phyloP scores from a whole-genome alignment of 2,888 invertebrate species.

The Spialia ferax region DNA sequence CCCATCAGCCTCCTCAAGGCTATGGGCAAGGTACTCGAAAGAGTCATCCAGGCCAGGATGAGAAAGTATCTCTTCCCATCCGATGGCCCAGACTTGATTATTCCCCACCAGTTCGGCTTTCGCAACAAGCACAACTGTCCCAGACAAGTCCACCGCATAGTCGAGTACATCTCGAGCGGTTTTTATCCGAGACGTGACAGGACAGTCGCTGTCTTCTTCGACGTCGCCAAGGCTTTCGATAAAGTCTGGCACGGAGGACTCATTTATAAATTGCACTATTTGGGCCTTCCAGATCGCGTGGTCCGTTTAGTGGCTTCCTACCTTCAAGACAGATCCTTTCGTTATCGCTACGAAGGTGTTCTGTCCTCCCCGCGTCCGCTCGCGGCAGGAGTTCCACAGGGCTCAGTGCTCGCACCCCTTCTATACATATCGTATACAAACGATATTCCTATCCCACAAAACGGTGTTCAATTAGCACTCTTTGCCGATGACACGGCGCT shows the following conservation, averaged over 20 bases:
- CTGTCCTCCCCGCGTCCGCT: slow-evolving; percentile 16
- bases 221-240: slow-evolving; percentile 12
- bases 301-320: background rate
- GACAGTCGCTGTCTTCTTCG: slow-evolving; percentile 19
- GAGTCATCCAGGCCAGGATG: background rate
- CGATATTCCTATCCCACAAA: background rate
- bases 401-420: slow-evolving; percentile 10
- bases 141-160: slow-evolving; percentile 22
- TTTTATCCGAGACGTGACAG: slow-evolving; percentile 6
- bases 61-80: slow-evolving; percentile 20
- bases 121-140: slow-evolving; percentile 4
- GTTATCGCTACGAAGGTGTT: slow-evolving; percentile 11
- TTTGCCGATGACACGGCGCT: slow-evolving; percentile 1
- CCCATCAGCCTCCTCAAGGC: slow-evolving; percentile 24
- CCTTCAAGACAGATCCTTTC: background rate
- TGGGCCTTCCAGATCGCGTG: background rate
- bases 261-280: background rate
- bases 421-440: background rate
- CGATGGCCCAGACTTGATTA: background rate
- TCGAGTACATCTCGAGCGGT: slow-evolving; percentile 20
- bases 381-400: slow-evolving; percentile 12
- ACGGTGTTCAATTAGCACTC: background rate
- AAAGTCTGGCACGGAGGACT: slow-evolving; percentile 10
- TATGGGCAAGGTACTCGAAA: slow-evolving; percentile 16
- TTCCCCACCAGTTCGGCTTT: slow-evolving; percentile 14